Percentiles rank a stretch among this genome's conserved stretches.
Conservation (phyloP, 1,140 invertebrate species). For the Andrena cerasifolii region DNA sequence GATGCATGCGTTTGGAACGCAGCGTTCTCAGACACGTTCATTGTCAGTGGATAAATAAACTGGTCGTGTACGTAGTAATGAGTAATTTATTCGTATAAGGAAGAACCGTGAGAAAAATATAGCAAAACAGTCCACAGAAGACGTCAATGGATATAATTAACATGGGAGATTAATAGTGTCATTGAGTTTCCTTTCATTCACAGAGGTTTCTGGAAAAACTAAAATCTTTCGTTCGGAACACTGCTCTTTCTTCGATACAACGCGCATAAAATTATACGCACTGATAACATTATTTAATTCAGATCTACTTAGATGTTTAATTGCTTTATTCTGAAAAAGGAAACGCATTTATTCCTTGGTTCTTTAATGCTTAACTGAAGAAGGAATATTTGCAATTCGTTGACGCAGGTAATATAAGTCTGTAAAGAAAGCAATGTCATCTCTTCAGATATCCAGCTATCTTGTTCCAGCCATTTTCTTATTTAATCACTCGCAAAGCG, state of each 20-base stretch:
- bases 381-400: slow-evolving; percentile 1
- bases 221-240: no score
- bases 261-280: no score
- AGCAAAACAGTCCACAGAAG: background rate
- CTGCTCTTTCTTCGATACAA: no score
- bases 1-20: background rate
- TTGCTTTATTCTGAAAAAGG: no score
- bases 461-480: no score
- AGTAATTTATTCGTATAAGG: background rate
- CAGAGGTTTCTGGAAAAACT: background rate
- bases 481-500: no score
- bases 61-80: background rate
- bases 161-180: background rate
- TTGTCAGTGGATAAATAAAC: background rate
- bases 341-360: no score
- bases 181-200: slow-evolving; percentile 6
- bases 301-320: no score
- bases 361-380: no score
- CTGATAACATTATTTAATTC: no score
- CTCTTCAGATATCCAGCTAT: no score
- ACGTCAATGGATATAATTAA: slow-evolving; percentile 22
- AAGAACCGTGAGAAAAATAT: background rate
- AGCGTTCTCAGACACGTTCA: no score
- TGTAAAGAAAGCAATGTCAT: background rate
- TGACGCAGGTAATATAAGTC: slow-evolving; percentile 6